Conservation (phyloP, 2,888 invertebrate genomes). For the Cerceris ruficornis region DNA sequence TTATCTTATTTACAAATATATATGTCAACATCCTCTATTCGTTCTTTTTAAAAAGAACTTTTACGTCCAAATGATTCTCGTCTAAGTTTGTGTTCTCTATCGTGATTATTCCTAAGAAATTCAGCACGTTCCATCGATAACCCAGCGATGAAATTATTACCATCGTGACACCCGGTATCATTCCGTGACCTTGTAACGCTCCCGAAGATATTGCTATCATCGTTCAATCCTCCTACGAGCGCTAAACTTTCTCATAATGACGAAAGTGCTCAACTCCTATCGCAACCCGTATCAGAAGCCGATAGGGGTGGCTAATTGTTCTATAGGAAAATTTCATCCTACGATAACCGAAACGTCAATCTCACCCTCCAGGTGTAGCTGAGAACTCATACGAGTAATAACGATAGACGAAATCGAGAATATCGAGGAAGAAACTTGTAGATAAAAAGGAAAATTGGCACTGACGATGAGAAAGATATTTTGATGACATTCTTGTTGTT, state of each 20-base stretch:
- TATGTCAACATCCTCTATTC: too few species aligned
- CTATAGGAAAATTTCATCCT: constrained; percentile 64
- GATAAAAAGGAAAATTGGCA: constrained; percentile 31
- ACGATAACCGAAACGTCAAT: constrained; percentile 70
- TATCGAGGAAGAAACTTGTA: constrained; percentile 39
- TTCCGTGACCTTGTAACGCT: constrained; percentile 44
- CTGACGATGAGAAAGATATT: constrained; percentile 39
- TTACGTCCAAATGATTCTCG: neutral
- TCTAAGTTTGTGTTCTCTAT: neutral
- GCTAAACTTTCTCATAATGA: constrained; percentile 68
- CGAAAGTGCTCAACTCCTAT: constrained; percentile 62
- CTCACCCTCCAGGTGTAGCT: constrained; percentile 48
- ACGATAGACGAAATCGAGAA: constrained; percentile 40
- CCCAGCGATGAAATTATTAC: constrained; percentile 44
- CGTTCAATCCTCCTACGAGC: constrained; percentile 46
- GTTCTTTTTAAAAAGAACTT: neutral
- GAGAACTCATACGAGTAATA: constrained; percentile 52
- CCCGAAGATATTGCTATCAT: constrained; percentile 54
- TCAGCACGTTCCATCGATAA: constrained; percentile 27
- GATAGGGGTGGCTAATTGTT: constrained; percentile 73
- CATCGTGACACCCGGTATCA: constrained; percentile 39
- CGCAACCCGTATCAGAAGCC: constrained; percentile 43
- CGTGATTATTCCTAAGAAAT: neutral
- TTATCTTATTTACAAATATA: too few species aligned
- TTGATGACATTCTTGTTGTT: neutral